These are phyloP conservation scores for Pteria penguin DNA, from an alignment of 2,888 invertebrate genomes.

Conservation along the genomic window DNA sequence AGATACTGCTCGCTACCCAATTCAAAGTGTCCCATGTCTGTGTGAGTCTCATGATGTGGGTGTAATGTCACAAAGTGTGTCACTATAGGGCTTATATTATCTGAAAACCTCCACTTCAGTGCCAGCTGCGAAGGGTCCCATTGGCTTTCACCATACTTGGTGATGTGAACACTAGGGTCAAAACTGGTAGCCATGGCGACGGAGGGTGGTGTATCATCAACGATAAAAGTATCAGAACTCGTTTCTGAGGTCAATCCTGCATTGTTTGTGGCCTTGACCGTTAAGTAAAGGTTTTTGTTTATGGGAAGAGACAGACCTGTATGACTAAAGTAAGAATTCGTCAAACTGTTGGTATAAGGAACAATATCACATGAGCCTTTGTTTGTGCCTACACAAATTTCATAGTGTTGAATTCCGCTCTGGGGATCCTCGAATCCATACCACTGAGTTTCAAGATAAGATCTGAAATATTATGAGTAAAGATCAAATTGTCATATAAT, in stretches of 20 bases:
- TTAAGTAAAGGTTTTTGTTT: not conserved
- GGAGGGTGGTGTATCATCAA: conserved; percentile 14
- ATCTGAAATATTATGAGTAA: conserved; percentile 35
- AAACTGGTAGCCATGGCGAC: not conserved
- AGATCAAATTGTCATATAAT: not conserved
- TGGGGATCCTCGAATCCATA: conserved; percentile 26
- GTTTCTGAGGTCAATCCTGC: conserved; percentile 1
- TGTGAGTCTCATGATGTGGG: conserved; percentile 8
- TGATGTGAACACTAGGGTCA: not conserved
- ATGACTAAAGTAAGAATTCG: not conserved
- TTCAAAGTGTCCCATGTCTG: conserved; percentile 1
- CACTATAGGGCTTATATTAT: conserved; percentile 19
- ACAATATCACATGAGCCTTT: conserved; percentile 37
- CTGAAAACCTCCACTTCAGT: conserved; percentile 13
- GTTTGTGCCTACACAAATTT: conserved; percentile 46
- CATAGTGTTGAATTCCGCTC: conserved; percentile 48
- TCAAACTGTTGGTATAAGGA: conserved; percentile 24
- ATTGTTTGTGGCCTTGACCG: conserved; percentile 19
- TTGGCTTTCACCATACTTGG: not conserved
- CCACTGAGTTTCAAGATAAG: conserved; percentile 33
- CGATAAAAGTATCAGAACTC: conserved; percentile 18
- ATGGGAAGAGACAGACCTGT: not conserved
- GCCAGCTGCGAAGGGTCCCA: conserved; percentile 10
- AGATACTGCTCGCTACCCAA: conserved; percentile 2
- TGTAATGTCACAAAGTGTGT: not conserved